Evolutionary conservation across 2,113 vertebrate genomes (phyloP), one percentile per base, ranked within the genome.

Genomic region (Nibea albiflora): DNA sequence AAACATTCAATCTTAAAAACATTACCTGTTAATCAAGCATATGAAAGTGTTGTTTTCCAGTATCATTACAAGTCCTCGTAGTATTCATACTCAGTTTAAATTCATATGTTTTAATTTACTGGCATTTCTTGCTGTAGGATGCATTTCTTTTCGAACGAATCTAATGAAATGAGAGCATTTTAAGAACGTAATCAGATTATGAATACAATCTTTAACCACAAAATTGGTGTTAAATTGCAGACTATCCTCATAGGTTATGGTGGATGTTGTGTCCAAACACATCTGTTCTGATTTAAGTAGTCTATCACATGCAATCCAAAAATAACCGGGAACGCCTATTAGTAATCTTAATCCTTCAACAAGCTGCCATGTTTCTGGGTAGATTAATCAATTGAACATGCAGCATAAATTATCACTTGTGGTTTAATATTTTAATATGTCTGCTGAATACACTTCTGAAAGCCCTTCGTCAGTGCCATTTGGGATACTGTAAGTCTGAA

Each of bases 371-470:
- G 11, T 67, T 77, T 46, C 65, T 31, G 15, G 26, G 8, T 11
- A 56, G 50, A 68, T 5, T 0, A 19, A 10, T 53, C 15, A 11
- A 19, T 78, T 50, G 39, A 50, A 60, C 64, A 26, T 0, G 11
- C 57, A 63, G 44, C 12, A 46, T 11, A 75, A 76, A 61, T 67
- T 11, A 71, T 62, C 47, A 69, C 57, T 39, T 73, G 58, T 42
- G 28, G 28, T 75, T 70, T 24, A 28, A 50, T 44, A 56, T 31
- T 71, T 42, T 17, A 67, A 61, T 17, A 5, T 52, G 42, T 76
- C 26, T 65, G 54, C 44, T 78, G 54, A 77, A 52, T 61, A 42
- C 15, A 31, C 4, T 62, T 56, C 24, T 49, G 28, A 74, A 2
- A 57, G 24, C 60, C 31, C 11, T 49, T 81, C 64, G 46, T 24